Evolutionary conservation across 2,113 vertebrate species (phyloP).

Genomic region (Benthochromis sp.): DNA sequence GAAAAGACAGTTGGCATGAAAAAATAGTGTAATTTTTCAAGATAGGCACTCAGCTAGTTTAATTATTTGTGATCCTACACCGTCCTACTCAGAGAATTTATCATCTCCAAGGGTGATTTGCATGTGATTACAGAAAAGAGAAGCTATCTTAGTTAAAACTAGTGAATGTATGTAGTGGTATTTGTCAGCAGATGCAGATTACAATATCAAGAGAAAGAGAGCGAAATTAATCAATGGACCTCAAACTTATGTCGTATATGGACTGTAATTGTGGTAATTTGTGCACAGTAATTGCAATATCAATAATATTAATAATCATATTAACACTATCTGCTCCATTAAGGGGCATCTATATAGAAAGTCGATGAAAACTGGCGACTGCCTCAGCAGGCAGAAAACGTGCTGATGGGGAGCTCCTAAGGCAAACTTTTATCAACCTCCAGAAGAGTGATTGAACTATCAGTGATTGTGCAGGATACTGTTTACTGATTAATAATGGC

Average conservation of each 20-base stretch:
- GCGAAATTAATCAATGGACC: fast-evolving
- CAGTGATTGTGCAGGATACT: neutral
- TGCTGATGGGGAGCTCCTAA: neutral
- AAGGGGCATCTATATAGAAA: neutral
- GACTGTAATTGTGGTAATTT: fast-evolving
- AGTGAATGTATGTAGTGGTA: neutral
- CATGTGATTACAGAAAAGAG: neutral
- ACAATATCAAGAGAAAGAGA: neutral
- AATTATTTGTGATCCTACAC: neutral
- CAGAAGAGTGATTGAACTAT: fast-evolving
- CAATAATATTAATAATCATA: neutral
- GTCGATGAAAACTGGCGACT: neutral
- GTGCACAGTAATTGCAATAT: fast-evolving
- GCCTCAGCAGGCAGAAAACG: neutral
- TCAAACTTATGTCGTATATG: fast-evolving
- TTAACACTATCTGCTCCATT: neutral
- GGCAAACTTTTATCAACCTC: neutral
- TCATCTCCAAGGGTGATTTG: neutral
- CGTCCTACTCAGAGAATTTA: neutral
- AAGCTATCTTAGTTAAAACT: neutral
- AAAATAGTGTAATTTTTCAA: neutral
- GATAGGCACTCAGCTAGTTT: neutral
- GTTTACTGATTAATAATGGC: neutral
- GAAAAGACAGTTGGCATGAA: neutral
- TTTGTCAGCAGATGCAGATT: neutral